These are phyloP conservation scores for Verasper variegatus DNA, from an alignment of 2,113 vertebrate species.

Conservation along the genomic window DNA sequence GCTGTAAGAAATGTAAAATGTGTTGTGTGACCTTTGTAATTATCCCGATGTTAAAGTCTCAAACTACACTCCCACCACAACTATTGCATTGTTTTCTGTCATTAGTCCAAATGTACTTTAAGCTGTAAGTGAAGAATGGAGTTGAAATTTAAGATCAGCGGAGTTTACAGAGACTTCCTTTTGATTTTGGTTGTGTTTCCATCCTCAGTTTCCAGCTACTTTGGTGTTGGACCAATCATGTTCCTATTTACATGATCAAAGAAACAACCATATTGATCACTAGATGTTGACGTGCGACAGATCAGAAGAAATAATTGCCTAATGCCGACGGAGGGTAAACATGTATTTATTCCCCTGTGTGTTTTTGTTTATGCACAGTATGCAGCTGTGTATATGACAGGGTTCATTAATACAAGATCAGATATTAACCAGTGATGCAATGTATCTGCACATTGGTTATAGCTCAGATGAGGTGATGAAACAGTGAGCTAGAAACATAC, in stretches of 20 bases:
- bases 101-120: neutral
- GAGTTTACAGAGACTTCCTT: too few species aligned
- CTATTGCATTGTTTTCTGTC: neutral
- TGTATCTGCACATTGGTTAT: neutral
- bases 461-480: neutral
- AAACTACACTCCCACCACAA: too few species aligned
- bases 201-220: neutral
- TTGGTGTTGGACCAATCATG: neutral
- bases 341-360: neutral
- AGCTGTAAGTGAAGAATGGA: neutral
- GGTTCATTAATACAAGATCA: neutral
- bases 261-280: conserved; percentile 27
- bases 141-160: neutral
- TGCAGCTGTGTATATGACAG: neutral
- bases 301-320: neutral
- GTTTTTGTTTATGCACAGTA: conserved; percentile 1
- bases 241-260: conserved; percentile 7
- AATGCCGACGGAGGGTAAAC: conserved; percentile 1
- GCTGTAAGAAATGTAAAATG: neutral
- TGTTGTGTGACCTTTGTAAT: neutral
- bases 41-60: neutral
- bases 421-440: neutral
- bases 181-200: neutral
- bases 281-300: conserved; percentile 5
- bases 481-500: too few species aligned